A percentile compares a stretch with the other conserved stretches of the same genome.
These are phyloP conservation scores for Leptinotarsa peninsularis DNA, from an alignment of 2,888 invertebrate species.

Conservation along the genomic window DNA sequence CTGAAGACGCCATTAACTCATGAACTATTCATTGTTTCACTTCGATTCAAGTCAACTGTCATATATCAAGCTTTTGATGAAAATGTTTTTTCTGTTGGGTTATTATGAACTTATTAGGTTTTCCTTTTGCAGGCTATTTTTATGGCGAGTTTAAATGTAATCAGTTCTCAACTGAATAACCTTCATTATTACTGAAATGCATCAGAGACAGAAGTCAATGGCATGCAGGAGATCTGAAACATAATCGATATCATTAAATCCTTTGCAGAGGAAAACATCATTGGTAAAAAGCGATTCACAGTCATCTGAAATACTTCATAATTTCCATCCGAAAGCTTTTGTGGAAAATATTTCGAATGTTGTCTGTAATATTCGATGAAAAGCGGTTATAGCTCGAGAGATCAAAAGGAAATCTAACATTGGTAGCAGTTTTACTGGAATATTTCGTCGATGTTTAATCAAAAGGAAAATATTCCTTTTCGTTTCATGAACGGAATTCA, in stretches of 20 bases:
- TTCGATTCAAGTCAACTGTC: no score
- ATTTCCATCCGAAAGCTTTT: constrained; percentile 53
- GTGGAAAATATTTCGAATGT: constrained; percentile 55
- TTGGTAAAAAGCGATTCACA: constrained; percentile 15
- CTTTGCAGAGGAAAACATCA: not conserved
- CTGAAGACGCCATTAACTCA: no score
- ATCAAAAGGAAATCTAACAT: constrained; percentile 50
- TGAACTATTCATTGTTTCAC: no score
- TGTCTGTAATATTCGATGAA: constrained; percentile 54
- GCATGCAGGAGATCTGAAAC: not conserved
- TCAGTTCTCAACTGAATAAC: not conserved
- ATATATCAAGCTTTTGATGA: no score
- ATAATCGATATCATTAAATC: constrained; percentile 3
- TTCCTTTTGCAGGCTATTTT: no score
- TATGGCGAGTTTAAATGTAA: not conserved
- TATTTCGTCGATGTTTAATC: constrained; percentile 51
- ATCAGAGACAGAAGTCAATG: no score
- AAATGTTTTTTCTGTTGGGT: no score
- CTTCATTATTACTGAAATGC: not conserved
- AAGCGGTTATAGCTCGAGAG: constrained; percentile 50
- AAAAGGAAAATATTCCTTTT: constrained; percentile 49
- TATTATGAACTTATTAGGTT: no score
- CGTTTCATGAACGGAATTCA: constrained; percentile 35
- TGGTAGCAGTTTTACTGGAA: constrained; percentile 48
- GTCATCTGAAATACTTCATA: constrained; percentile 41